Evolutionary conservation across 2,888 invertebrate genomes (phyloP).

Genomic region (Pherbina coryleti): DNA sequence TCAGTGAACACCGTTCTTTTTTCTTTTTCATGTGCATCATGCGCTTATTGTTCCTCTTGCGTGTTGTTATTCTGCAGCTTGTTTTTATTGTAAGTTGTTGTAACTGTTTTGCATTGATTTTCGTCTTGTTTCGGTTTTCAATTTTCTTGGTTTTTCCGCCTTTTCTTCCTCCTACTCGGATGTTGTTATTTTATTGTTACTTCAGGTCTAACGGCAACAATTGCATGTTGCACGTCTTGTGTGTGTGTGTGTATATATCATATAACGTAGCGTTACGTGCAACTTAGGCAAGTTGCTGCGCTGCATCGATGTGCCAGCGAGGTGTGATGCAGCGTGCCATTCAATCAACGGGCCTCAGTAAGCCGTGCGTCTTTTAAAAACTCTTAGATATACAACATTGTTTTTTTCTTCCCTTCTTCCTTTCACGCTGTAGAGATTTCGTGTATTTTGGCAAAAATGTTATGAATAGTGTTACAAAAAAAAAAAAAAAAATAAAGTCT

Average conservation of each 20-base stretch:
- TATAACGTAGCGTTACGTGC: not conserved
- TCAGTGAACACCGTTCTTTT: no score
- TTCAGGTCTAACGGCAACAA: not conserved
- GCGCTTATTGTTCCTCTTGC: not conserved
- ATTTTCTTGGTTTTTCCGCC: constrained; percentile 13
- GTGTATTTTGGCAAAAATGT: no score
- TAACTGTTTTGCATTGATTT: not conserved
- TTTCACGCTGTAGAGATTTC: no score
- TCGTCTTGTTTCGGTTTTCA: not conserved
- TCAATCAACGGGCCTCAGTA: not conserved
- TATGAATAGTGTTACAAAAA: no score
- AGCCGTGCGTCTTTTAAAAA: no score
- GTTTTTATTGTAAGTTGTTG: not conserved
- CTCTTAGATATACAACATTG: no score
- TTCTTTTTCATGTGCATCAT: not conserved
- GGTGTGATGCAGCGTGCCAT: not conserved
- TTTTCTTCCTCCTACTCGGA: not conserved
- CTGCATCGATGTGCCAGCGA: not conserved
- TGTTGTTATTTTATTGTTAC: no score
- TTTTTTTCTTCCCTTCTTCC: no score
- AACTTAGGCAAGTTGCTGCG: not conserved
- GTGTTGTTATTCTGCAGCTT: not conserved
- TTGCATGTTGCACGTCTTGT: constrained; percentile 4
- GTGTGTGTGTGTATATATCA: constrained; percentile 42
- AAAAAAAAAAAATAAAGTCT: no score